Base-by-base conservation (phyloP, 1,140 invertebrate genomes). In the Zaprionus capensis region DNA sequence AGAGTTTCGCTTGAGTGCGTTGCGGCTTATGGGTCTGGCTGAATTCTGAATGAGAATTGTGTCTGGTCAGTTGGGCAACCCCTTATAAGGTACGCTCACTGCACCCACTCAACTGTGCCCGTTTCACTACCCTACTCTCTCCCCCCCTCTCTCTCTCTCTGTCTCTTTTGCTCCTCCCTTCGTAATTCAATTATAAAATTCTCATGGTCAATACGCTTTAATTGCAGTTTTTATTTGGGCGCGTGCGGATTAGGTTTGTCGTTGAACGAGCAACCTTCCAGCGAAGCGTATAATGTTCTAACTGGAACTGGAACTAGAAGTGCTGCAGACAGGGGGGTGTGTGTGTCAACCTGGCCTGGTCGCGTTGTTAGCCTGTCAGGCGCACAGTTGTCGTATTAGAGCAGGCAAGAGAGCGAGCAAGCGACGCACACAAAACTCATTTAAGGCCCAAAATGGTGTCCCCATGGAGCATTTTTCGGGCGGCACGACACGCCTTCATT, bases 181-280 rank as follows among this genome's bases (percentile, higher is more conserved):
- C 15, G 85, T 90, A 72, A 90, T 90, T 90, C 81, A 90, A 90
- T 90, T 90, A 90, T 90, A 90, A 90, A 90, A 85, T 82, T 71
- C 76, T 82, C 81, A 85, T 82, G 85, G 85, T 90, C 85, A 90
- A 90, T 90, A 90, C 86, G 81, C 82, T 90, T 90, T 90, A 90
- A 90, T 90, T 90, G 85, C 85, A 76, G 69, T 81, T 82, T 84
- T 87, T 84, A 83, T 86, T 88, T 81, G 84, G 66, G 46, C 76
- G 49, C 80, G 24, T 61, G 62, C 65, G 51, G 62, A 71, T 56
- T 71, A 38, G 41, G 41, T 46, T 41, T 46, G 41, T 15, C 38
- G 38, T n/a, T 41, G 38, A 17, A 6, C 15, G 41, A 44, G 41
- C n/a, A 83, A 84, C 31, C 55, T 41, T n/a, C 34, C 59, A 63